Evolutionary conservation across 2,888 invertebrate genomes (phyloP).

Genomic region (Parelbella ahira): DNA sequence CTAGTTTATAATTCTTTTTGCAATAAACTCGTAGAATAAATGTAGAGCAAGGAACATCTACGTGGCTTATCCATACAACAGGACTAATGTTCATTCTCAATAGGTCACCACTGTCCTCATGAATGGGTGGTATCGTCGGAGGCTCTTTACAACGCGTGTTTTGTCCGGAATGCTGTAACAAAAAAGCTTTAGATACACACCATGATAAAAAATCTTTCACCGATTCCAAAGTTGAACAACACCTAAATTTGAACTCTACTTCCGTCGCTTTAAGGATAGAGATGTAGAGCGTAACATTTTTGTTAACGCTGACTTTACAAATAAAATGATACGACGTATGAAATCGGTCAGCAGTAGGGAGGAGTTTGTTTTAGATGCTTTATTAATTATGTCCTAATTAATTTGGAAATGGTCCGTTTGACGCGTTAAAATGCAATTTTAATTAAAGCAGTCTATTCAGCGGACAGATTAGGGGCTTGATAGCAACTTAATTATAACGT

Average conservation of each 20-base stretch:
- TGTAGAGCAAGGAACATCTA: background rate
- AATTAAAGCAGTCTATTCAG: constrained; percentile 52
- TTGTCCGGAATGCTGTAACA: constrained; percentile 79
- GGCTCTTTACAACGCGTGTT: constrained; percentile 78
- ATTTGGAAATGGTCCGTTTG: constrained; percentile 64
- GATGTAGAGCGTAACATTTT: constrained; percentile 8
- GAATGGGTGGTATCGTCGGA: constrained; percentile 79
- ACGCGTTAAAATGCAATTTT: constrained; percentile 55
- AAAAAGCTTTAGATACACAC: constrained; percentile 77
- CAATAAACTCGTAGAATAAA: too few species aligned
- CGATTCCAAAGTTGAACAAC: constrained; percentile 25
- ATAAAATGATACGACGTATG: constrained; percentile 66
- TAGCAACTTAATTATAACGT: constrained; percentile 34
- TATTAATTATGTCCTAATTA: constrained; percentile 80
- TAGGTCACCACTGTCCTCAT: constrained; percentile 78
- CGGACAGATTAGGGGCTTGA: constrained; percentile 33
- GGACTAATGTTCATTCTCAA: constrained; percentile 62
- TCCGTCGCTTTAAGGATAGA: constrained; percentile 31
- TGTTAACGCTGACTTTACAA: constrained; percentile 41
- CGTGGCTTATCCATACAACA: constrained; percentile 51
- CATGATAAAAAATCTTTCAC: constrained; percentile 55
- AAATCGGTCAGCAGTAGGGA: constrained; percentile 64
- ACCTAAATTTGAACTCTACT: constrained; percentile 38
- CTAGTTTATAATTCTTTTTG: too few species aligned
- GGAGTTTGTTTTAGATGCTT: constrained; percentile 73